Evolutionary conservation across 2,888 invertebrate species (phyloP), one percentile per base, ranked within the genome.

Genomic region (Timema podura): DNA sequence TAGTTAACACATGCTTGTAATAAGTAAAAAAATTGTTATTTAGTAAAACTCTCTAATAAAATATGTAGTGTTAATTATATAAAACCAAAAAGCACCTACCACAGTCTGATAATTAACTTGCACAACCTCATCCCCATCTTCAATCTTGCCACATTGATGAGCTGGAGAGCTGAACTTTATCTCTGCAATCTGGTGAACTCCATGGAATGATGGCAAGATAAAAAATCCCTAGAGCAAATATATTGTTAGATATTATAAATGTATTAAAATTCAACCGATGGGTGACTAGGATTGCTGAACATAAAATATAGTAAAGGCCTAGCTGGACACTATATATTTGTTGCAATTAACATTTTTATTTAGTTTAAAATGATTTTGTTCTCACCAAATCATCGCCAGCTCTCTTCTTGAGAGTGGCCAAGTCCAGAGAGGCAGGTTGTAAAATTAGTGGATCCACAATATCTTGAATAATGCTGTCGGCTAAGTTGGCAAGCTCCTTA

Each of bases 41-140:
- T 30, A 30, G 30, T 30, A 30, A 30, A 30, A 30, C 3, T n/a
- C 3, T 30, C 1, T 30, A 30, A 30, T 30, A 30, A 30, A 30
- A 30, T 30, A 30, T 30, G 30, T 30, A 30, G 30, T 30, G 30
- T 2, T 30, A 30, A 2, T 30, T 30, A 30, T 1, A 30, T 30
- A 30, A 30, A 30, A 30, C 30, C 30, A 30, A 30, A 30, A 30
- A 30, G 10, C 11, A 70, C 73, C 64, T 61, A 73, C 73, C 45
- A 87, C 86, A 59, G 86, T 86, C 76, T 87, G 85, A 76, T 85
- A 84, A 79, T 86, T 86, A 75, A 93, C 93, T 85, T 96, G 95
- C 59, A 98, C 91, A 76, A 98, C 93, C 85, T 98, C 98, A 82
- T 98, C 98, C 0, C 97, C 98, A 76, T 92, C 91, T 82, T 96